Evolutionary conservation across 2,888 invertebrate genomes (phyloP).

Genomic region (Caenorhabditis imperialis): DNA sequence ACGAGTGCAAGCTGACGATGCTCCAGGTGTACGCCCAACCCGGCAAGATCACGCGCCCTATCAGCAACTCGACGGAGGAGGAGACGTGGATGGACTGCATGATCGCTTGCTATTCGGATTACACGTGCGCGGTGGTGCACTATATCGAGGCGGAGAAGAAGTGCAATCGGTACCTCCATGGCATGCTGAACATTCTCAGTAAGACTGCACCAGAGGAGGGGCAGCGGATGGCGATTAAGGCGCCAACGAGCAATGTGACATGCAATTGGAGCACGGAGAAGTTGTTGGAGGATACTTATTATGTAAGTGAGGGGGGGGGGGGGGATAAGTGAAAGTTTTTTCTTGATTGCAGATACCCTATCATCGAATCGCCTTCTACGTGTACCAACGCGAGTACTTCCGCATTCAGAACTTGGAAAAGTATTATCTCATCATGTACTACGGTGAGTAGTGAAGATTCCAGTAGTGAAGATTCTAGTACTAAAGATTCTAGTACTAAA

Average conservation of each 20-base stretch:
- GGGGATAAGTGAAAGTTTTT: too few relatives aligned
- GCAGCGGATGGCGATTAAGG: slow-evolving; percentile 7
- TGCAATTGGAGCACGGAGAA: slow-evolving; percentile 14
- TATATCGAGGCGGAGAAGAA: background rate
- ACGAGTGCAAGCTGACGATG: slow-evolving; percentile 18
- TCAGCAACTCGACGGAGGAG: background rate
- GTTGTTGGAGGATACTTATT: slow-evolving; percentile 18
- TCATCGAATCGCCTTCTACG: too few relatives aligned
- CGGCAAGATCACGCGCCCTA: slow-evolving; percentile 2
- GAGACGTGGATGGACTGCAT: slow-evolving; percentile 5
- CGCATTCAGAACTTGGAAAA: background rate
- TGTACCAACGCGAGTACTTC: background rate
- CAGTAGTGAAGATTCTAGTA: too few relatives aligned
- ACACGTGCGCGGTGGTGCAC: background rate
- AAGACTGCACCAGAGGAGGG: slow-evolving; percentile 2
- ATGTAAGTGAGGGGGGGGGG: slow-evolving; percentile 1
- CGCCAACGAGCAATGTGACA: slow-evolving; percentile 6
- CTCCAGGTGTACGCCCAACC: slow-evolving; percentile 10
- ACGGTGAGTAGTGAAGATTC: too few relatives aligned
- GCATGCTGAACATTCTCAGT: background rate
- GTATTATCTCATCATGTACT: background rate
- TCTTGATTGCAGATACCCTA: too few relatives aligned
- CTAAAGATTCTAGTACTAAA: too few relatives aligned
- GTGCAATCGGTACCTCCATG: background rate
- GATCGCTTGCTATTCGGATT: background rate